Percentiles rank a stretch among this genome's conserved stretches.
These are phyloP conservation scores for Promerops cafer DNA, from an alignment of 2,113 vertebrate species.

Conservation along the genomic window DNA sequence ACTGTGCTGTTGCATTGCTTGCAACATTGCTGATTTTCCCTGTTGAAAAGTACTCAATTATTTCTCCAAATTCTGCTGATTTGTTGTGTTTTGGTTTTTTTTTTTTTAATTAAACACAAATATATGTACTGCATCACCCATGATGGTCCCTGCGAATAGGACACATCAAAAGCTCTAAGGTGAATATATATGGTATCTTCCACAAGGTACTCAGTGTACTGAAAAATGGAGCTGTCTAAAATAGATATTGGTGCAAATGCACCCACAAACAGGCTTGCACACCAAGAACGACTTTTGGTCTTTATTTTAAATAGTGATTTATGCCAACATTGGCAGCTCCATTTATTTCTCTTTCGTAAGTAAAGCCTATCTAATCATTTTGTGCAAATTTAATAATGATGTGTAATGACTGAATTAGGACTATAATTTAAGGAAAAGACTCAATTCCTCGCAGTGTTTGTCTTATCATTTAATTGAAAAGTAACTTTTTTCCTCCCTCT, in stretches of 20 bases:
- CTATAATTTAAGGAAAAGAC: conserved; percentile 59
- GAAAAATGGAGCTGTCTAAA: neutral
- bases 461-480: conserved; percentile 75
- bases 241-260: neutral
- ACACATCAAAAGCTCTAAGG: neutral
- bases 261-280: neutral
- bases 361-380: conserved; percentile 68
- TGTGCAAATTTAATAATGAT: conserved; percentile 69
- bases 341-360: conserved; percentile 62
- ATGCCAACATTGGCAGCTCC: neutral
- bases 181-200: neutral
- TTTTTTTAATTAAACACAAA: neutral
- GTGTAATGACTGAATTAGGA: conserved; percentile 71
- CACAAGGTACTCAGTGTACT: neutral
- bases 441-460: conserved; percentile 59
- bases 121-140: neutral
- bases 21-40: neutral
- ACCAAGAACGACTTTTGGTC: neutral
- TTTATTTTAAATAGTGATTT: neutral
- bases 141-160: neutral
- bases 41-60: neutral
- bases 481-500: conserved; percentile 4
- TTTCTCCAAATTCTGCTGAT: neutral
- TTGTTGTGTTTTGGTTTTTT: neutral
- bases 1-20: neutral